Conservation (phyloP, 2,888 invertebrate genomes). For the Leucania comma region DNA sequence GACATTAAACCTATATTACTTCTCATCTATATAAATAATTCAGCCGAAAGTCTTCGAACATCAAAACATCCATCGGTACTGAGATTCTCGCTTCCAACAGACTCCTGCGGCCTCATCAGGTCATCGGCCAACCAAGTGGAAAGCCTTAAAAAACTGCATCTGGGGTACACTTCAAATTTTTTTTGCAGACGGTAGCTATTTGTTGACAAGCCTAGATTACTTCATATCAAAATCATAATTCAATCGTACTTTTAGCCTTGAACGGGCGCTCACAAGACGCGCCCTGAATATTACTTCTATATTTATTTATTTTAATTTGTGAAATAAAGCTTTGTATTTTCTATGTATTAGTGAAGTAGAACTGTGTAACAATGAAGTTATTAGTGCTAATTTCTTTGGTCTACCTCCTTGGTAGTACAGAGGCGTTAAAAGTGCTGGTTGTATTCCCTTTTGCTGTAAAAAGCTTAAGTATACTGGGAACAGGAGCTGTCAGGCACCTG, state of each 20-base stretch:
- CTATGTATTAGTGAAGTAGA: conserved; percentile 7
- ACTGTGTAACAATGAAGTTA: conserved; percentile 48
- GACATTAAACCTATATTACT: no score
- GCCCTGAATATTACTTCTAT: not conserved
- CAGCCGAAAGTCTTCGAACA: no score
- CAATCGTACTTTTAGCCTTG: not conserved
- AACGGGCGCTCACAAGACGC: conserved; percentile 11
- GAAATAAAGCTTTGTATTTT: not conserved
- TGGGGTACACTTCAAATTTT: not conserved
- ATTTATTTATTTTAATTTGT: no score
- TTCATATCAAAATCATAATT: not conserved
- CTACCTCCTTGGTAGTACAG: conserved; percentile 19
- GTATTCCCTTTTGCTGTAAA: conserved; percentile 64
- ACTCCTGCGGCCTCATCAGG: not conserved
- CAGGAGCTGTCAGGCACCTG: conserved; percentile 65
- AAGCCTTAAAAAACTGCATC: not conserved
- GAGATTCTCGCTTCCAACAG: no score
- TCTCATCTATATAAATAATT: no score
- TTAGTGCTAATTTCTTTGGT: conserved; percentile 20
- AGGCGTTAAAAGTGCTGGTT: conserved; percentile 67
- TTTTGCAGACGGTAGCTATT: conserved; percentile 8
- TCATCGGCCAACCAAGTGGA: no score
- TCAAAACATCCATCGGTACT: not conserved
- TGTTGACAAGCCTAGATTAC: conserved; percentile 3
- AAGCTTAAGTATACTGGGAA: conserved; percentile 68